Evolutionary conservation across 2,888 invertebrate species (phyloP).

Genomic region (Phania funesta): DNA sequence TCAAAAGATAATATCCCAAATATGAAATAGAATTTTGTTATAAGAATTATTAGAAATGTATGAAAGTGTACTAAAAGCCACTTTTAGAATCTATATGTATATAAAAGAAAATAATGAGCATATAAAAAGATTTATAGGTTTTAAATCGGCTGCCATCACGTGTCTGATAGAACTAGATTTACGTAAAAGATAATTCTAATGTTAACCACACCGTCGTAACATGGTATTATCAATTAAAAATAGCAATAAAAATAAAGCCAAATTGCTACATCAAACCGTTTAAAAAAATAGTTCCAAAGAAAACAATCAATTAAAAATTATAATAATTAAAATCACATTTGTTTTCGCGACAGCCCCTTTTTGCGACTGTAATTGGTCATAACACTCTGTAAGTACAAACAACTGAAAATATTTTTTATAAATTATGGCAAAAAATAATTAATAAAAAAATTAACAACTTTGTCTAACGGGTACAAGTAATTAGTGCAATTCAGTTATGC

Average conservation of each 20-base stretch:
- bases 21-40: no score
- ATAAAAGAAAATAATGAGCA: no score
- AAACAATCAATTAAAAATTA: not conserved
- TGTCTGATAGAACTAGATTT: no score
- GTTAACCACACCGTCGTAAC: no score
- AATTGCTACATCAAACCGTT: not conserved
- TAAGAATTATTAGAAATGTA: no score
- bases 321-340: constrained; percentile 47
- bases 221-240: no score
- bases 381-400: constrained; percentile 8
- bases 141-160: no score
- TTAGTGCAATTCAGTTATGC: constrained; percentile 45
- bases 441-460: constrained; percentile 31
- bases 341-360: not conserved
- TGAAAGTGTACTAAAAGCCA: no score
- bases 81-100: no score
- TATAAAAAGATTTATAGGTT: no score
- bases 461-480: constrained; percentile 23
- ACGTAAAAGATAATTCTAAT: no score
- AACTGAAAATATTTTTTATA: constrained; percentile 12
- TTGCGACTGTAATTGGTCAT: constrained; percentile 26
- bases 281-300: not conserved
- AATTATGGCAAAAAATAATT: constrained; percentile 1
- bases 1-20: no score
- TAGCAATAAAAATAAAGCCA: not conserved